A percentile compares a stretch with the other conserved stretches of the same genome.
Conservation (phyloP, 2,113 vertebrate species). For the Oophaga pumilio region DNA sequence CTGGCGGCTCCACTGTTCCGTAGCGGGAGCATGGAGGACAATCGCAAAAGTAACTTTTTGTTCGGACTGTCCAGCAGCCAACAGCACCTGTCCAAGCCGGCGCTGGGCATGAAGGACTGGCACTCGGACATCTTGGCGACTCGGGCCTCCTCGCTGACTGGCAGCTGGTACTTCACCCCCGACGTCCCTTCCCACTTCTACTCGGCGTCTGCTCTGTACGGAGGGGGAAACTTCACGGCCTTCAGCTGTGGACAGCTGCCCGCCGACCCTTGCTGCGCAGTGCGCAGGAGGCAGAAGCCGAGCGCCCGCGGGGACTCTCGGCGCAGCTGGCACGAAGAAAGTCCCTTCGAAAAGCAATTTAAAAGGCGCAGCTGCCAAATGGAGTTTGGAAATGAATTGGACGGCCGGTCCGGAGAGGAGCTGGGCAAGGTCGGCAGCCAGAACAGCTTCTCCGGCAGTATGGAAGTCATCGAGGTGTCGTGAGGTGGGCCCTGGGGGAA, state of each 20-base stretch:
- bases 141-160: slow-evolving; percentile 73
- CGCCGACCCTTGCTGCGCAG: slow-evolving; percentile 74
- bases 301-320: slow-evolving; percentile 81
- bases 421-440: slow-evolving; percentile 83
- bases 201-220: slow-evolving; percentile 80
- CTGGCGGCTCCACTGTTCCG: slow-evolving; percentile 77
- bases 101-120: slow-evolving; percentile 87
- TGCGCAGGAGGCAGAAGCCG: slow-evolving; percentile 79
- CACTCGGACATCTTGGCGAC: slow-evolving; percentile 90
- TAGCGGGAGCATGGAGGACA: slow-evolving; percentile 88
- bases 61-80: slow-evolving; percentile 86
- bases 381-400: slow-evolving; percentile 87
- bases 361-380: slow-evolving; percentile 95
- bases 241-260: slow-evolving; percentile 81
- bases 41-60: slow-evolving; percentile 74
- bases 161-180: slow-evolving; percentile 85
- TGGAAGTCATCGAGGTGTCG: slow-evolving; percentile 96
- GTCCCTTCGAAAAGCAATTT: slow-evolving; percentile 95
- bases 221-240: slow-evolving; percentile 67
- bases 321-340: slow-evolving; percentile 95
- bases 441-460: slow-evolving; percentile 91
- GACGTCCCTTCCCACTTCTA: slow-evolving; percentile 84
- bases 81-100: slow-evolving; percentile 81
- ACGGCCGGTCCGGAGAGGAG: slow-evolving; percentile 83
- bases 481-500: slow-evolving; percentile 67